Percentiles rank a stretch among this genome's conserved stretches.
These are phyloP conservation scores for Orchesellides sinensis DNA, from an alignment of 2,888 invertebrate species.

Conservation along the genomic window DNA sequence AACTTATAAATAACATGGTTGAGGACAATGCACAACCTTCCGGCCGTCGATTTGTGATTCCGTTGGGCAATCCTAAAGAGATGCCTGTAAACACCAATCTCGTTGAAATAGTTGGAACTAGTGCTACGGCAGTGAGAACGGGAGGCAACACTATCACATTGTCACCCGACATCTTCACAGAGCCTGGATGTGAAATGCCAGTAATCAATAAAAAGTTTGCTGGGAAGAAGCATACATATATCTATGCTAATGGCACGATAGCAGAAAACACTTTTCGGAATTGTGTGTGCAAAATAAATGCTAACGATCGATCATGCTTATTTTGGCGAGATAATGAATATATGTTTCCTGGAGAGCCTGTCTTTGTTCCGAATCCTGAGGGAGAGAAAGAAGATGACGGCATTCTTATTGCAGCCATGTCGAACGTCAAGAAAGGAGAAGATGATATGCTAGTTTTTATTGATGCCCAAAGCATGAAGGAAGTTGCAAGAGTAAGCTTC, in stretches of 20 bases:
- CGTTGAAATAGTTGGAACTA: constrained; percentile 76
- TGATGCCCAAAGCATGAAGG: constrained; percentile 77
- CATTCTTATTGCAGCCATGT: constrained; percentile 75
- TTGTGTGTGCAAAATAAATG: constrained; percentile 75
- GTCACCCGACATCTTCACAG: constrained; percentile 72
- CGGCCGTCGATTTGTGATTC: constrained; percentile 70
- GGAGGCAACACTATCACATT: constrained; percentile 75
- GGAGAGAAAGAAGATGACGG: constrained; percentile 78
- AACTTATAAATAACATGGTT: constrained; percentile 74
- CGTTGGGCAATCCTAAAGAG: constrained; percentile 70
- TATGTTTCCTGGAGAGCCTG: constrained; percentile 77
- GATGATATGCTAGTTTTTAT: constrained; percentile 76
- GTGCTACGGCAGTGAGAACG: constrained; percentile 76
- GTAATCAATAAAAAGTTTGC: constrained; percentile 77
- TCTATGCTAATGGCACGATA: constrained; percentile 78
- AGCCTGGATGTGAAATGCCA: constrained; percentile 78
- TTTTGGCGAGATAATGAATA: constrained; percentile 66
- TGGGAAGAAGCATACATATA: constrained; percentile 77
- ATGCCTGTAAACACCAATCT: constrained; percentile 76
- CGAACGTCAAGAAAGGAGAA: constrained; percentile 74
- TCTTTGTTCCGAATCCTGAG: constrained; percentile 77
- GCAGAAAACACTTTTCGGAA: constrained; percentile 76
- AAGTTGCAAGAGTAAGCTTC: constrained; percentile 76
- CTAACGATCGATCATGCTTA: constrained; percentile 36
- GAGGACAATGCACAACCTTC: constrained; percentile 70